Evolutionary conservation across 2,888 invertebrate genomes (phyloP), one percentile per base, ranked within the genome.

Genomic region (Myopa testacea): DNA sequence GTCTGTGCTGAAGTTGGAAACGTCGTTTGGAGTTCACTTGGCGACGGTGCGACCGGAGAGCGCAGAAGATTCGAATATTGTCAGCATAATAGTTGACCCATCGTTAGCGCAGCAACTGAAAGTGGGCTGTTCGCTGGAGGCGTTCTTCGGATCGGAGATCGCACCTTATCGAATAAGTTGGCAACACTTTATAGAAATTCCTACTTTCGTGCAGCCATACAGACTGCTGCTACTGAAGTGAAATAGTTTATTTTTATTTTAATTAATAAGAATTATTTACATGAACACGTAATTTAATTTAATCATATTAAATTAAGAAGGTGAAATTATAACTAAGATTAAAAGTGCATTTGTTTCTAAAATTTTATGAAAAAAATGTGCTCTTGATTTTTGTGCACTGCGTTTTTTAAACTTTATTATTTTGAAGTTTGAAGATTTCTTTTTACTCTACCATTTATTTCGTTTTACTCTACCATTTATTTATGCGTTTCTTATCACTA

Each of bases 121-220:
- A 74, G 5, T 75, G 0, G 82, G 81, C 37, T 58, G 75, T 19
- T 78, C 62, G 78, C 52, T 83, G n/a, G 82, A 82, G 65, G 79
- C 81, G 16, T 83, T 82, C 58, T 82, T 83, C 62, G 79, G 81
- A 62, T 71, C 52, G 0, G 55, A 68, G 4, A 67, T 65, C 12
- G 8, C 65, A 6, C 80, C 81, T 4, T 81, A 82, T 52, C 63
- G 50, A 60, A 52, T 79, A 45, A n/a, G 38, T 62, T 14, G 63
- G 16, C 72, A 68, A 34, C 10, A 55, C 37, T 68, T 52, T 8
- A 16, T 14, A 4, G 12, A 6, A 16, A 58, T 71, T 38, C 52
- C 68, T 63, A 60, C 81, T 76, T 80, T 60, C 75, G 58, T 83
- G 10, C 80, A 82, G 68, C 83, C 82, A 6, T 75, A 81, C 70